Percentiles rank a stretch among this genome's conserved stretches.
Conservation (phyloP, 2,113 vertebrate genomes). For the Pungitius pungitius region DNA sequence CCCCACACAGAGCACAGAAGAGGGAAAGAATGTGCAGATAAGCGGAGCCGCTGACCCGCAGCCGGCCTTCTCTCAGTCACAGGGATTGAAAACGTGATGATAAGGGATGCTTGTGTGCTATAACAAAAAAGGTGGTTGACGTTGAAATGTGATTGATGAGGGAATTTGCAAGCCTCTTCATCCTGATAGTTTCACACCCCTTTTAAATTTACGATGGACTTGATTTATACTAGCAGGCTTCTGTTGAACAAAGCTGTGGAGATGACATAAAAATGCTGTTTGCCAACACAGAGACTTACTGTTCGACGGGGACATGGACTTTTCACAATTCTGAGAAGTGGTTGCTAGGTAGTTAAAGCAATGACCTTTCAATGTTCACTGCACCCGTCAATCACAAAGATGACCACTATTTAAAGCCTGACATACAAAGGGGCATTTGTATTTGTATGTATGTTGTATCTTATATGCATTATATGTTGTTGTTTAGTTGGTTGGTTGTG, state of each 20-base stretch:
- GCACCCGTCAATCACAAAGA: constrained; percentile 1
- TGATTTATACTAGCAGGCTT: constrained; percentile 47
- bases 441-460: background rate
- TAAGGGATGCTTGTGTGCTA: constrained; percentile 51
- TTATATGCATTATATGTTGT: background rate
- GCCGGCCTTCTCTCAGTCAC: constrained; percentile 56
- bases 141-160: constrained; percentile 50
- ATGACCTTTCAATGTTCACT: constrained; percentile 33
- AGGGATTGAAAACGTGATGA: constrained; percentile 58
- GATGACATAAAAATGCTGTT: constrained; percentile 29
- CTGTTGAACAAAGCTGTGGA: constrained; percentile 21
- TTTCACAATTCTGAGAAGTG: constrained; percentile 8
- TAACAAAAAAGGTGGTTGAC: constrained; percentile 46
- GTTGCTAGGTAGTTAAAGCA: constrained; percentile 32
- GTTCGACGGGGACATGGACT: constrained; percentile 2
- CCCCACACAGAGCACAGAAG: constrained; percentile 63
- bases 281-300: constrained; percentile 29
- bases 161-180: constrained; percentile 43
- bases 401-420: background rate
- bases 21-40: constrained; percentile 80
- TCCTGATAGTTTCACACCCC: constrained; percentile 49
- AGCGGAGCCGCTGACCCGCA: constrained; percentile 66
- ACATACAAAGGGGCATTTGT: background rate
- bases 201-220: constrained; percentile 52
- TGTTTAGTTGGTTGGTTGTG: background rate